These are phyloP conservation scores for Dromaius novaehollandiae DNA, from an alignment of 2,113 vertebrate species.

Conservation along the genomic window DNA sequence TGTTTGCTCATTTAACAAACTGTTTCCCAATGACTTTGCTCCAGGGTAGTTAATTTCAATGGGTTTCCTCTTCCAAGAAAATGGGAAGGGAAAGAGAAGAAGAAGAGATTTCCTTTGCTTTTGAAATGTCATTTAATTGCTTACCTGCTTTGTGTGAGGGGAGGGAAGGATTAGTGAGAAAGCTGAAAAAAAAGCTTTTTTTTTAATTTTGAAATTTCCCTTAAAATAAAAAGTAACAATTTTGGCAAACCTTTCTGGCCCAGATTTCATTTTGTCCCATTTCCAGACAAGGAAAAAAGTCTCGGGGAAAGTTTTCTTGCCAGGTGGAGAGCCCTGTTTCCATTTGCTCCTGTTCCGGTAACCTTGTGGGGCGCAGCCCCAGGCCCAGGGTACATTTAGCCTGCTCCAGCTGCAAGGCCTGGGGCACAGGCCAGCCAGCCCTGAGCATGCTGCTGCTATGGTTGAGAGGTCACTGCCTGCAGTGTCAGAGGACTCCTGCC, in stretches of 20 bases:
- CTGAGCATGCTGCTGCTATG: background rate
- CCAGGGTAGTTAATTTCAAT: background rate
- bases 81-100: background rate
- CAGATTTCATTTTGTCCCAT: background rate
- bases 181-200: background rate
- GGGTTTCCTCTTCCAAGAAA: slow-evolving; percentile 7
- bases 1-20: slow-evolving; percentile 3
- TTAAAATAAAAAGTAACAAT: background rate
- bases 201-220: background rate
- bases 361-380: background rate
- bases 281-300: background rate
- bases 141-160: background rate
- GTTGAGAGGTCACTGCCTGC: background rate
- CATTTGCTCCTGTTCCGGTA: background rate
- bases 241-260: background rate
- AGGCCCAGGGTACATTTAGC: background rate
- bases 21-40: background rate
- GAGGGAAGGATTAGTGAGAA: background rate
- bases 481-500: background rate
- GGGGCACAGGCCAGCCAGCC: fast-evolving
- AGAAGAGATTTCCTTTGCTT: background rate
- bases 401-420: background rate
- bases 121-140: background rate
- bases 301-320: fast-evolving
- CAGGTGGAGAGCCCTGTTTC: background rate